Base-by-base conservation (phyloP, 2,888 invertebrate genomes). In the Parnassius glacialis region DNA sequence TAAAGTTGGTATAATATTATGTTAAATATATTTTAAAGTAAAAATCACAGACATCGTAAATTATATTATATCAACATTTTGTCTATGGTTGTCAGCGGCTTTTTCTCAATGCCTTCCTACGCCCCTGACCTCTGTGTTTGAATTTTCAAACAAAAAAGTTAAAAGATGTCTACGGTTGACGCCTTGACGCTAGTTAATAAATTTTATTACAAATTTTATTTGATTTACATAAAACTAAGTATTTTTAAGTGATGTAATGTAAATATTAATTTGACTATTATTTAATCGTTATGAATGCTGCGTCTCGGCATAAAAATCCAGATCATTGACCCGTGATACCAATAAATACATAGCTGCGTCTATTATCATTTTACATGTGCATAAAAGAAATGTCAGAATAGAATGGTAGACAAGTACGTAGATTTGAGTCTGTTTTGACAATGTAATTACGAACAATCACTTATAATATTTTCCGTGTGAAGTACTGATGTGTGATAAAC, bases 341-440 rank as follows among this genome's bases (percentile, higher is more conserved):
- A 76, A 69, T 65, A 73, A 70, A 74, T 74, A 71, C 73, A 69
- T 75, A 74, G 70, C 67, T 83, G 81, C 83, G 83, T 83, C 79
- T 81, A 80, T 76, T 85, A 85, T 74, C 78, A 76, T 83, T 84
- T 80, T 83, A 82, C 87, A 87, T 88, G 89, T 84, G 88, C 85
- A 80, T 84, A 80, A 86, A 83, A 79, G 81, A 86, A 81, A 83
- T 86, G 89, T 87, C 88, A 88, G 82, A 81, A 72, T 79, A 82
- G 69, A 60, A 66, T 57, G 74, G 73, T 75, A 74, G 73, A 73
- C 69, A 70, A 67, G 72, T 80, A 80, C 74, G 72, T 76, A 76
- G 71, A 76, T 76, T 79, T 75, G 70, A 79, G 68, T 70, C 70
- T 75, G 74, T 82, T 83, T 80, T 81, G 82, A 86, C 79, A 80